These are phyloP conservation scores for Nomada goodeniana DNA, from an alignment of 2,888 invertebrate species.

Conservation along the genomic window DNA sequence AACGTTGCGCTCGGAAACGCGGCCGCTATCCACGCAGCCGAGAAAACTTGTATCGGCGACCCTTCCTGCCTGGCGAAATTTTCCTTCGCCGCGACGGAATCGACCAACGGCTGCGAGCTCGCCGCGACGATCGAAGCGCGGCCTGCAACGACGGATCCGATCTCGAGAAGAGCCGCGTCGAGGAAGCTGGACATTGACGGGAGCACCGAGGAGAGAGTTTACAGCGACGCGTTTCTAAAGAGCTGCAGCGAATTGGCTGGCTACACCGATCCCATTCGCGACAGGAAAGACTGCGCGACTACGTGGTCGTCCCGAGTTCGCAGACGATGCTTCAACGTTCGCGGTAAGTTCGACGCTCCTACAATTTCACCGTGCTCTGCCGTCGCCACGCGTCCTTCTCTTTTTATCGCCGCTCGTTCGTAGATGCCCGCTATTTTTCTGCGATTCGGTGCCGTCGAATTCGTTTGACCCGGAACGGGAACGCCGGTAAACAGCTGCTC, in stretches of 20 bases:
- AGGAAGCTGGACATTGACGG: not conserved
- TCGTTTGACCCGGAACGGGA: no score
- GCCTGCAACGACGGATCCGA: not conserved
- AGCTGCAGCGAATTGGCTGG: conserved; percentile 50
- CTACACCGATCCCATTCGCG: conserved; percentile 12
- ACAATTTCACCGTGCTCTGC: no score
- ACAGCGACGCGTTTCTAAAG: conserved; percentile 31
- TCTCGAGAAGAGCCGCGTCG: not conserved
- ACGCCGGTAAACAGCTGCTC: no score
- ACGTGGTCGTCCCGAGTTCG: conserved; percentile 53
- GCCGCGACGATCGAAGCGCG: not conserved
- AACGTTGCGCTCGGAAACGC: conserved; percentile 5
- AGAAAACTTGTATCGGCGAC: conserved; percentile 25
- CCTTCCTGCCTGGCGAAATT: not conserved
- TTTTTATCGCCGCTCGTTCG: no score
- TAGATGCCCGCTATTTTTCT: no score
- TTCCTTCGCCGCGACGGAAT: not conserved
- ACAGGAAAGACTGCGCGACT: not conserved
- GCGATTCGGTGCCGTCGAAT: no score
- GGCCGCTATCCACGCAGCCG: not conserved
- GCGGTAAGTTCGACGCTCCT: conserved; percentile 57
- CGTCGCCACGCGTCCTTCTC: no score
- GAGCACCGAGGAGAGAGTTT: not conserved
- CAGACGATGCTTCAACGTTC: conserved; percentile 49
- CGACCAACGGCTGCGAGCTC: not conserved